Evolutionary conservation across 53 echinoderm and acorn worm species (phyloP).

Genomic region (Stichopus horrens): DNA sequence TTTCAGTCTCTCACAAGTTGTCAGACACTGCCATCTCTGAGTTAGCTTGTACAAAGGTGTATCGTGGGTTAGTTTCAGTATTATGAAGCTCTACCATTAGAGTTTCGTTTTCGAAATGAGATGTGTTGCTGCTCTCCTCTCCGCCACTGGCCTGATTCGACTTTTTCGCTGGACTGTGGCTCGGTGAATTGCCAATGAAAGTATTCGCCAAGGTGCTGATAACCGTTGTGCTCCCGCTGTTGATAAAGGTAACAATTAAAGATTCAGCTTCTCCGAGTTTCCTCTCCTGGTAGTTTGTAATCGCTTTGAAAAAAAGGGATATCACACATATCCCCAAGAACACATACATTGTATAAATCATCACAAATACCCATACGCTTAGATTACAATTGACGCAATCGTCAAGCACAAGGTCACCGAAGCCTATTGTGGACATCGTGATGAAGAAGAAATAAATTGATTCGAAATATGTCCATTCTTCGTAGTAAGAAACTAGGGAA

Average conservation of each 20-base stretch:
- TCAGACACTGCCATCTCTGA: too few relatives aligned
- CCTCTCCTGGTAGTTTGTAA: background rate
- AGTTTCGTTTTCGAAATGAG: too few relatives aligned
- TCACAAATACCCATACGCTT: background rate
- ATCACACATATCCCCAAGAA: background rate
- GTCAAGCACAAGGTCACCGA: constrained; percentile 46
- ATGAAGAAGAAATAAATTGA: constrained; percentile 62
- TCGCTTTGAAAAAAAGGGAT: background rate
- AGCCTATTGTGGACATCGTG: constrained; percentile 65
- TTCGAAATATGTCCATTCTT: constrained; percentile 45
- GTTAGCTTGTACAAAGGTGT: too few relatives aligned
- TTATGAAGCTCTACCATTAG: too few relatives aligned
- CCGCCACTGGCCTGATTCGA: background rate
- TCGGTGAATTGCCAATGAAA: background rate
- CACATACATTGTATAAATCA: background rate
- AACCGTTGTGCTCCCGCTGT: background rate
- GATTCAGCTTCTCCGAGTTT: constrained; percentile 14
- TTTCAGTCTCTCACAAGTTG: too few relatives aligned
- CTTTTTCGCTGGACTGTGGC: background rate
- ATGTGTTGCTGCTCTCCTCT: too few relatives aligned
- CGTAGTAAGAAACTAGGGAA: constrained; percentile 39
- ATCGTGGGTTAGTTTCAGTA: too few relatives aligned
- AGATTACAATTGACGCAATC: background rate
- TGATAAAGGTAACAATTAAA: background rate
- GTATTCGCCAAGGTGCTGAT: background rate